These are phyloP conservation scores for Aleiodes leptofemur DNA, from an alignment of 2,888 invertebrate species.

Conservation along the genomic window DNA sequence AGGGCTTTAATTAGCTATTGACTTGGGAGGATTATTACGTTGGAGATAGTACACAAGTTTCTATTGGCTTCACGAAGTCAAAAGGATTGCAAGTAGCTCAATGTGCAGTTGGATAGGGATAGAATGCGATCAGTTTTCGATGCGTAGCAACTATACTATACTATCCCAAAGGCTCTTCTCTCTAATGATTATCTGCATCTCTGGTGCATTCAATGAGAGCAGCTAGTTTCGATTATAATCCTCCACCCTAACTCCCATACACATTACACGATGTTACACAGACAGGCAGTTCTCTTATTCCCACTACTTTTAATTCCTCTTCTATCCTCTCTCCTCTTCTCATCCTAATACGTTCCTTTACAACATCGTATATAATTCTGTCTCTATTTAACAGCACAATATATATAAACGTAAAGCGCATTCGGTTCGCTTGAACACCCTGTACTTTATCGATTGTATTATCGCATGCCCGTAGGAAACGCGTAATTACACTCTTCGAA, in stretches of 20 bases:
- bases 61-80: neutral
- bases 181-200: conserved; percentile 31
- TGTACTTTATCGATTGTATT: conserved; percentile 45
- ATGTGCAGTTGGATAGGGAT: neutral
- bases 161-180: neutral
- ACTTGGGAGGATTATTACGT: conserved; percentile 43
- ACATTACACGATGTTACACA: neutral
- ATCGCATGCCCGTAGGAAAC: conserved; percentile 44
- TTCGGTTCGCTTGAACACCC: conserved; percentile 30
- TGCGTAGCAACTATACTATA: neutral
- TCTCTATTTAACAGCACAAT: conserved; percentile 1
- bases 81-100: conserved; percentile 36
- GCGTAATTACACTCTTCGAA: conserved; percentile 46
- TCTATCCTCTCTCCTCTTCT: neutral
- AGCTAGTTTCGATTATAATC: conserved; percentile 7
- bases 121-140: conserved; percentile 19
- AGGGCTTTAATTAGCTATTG: conserved; percentile 53
- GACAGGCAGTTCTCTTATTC: no score
- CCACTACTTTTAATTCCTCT: neutral
- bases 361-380: conserved; percentile 7
- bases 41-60: neutral
- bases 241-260: neutral
- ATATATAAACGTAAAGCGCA: neutral
- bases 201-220: conserved; percentile 19
- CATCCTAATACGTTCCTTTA: neutral